Evolutionary conservation across 2,113 vertebrate species (phyloP).

Genomic region (Lonchura striata): DNA sequence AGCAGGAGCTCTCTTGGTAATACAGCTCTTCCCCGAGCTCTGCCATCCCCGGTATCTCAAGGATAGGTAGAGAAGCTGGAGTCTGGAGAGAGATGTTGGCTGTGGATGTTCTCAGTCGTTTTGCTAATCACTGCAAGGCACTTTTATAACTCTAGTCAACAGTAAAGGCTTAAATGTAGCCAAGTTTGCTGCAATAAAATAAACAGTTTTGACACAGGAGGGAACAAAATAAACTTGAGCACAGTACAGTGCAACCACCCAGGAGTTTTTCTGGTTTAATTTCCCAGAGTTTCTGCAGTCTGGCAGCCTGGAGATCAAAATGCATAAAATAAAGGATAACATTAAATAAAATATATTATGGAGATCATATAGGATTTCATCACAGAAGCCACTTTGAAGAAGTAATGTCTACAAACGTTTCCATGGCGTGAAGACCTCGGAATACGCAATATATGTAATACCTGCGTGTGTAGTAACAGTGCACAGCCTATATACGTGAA

Average conservation of each 20-base stretch:
- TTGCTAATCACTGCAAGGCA: neutral
- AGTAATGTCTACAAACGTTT: neutral
- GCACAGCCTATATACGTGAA: neutral
- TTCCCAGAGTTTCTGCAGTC: neutral
- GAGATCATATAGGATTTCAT: neutral
- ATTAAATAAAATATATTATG: neutral
- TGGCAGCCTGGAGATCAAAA: neutral
- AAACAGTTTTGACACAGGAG: neutral
- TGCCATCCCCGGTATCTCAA: neutral
- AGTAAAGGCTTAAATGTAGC: neutral
- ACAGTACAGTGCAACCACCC: neutral
- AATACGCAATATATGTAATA: accelerated
- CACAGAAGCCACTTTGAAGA: neutral
- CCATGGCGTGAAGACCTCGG: neutral
- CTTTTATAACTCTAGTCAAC: neutral
- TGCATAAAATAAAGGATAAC: neutral
- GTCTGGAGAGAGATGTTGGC: neutral
- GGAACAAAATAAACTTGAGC: neutral
- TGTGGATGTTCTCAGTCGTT: neutral
- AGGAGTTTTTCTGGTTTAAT: neutral
- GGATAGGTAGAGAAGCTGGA: neutral
- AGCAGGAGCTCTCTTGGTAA: neutral
- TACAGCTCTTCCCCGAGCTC: neutral
- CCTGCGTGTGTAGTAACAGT: neutral
- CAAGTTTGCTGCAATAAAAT: neutral